Evolutionary conservation across 2,797 vertebrate species (phyloP), one percentile per base, ranked within the genome.

Genomic region (Nannoperca australis): DNA sequence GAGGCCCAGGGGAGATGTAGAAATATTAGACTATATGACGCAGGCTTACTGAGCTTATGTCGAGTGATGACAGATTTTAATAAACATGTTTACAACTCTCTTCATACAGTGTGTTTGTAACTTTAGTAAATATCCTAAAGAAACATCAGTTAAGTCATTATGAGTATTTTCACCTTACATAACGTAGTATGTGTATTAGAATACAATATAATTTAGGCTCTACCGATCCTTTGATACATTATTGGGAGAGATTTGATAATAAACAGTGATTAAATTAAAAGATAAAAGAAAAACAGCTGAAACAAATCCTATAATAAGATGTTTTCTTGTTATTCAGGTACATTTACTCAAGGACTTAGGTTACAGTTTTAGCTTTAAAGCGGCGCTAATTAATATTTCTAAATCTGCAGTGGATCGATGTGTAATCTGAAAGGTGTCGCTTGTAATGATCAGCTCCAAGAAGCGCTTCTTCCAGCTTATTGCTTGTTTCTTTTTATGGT

Each of bases 21-120:
- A 86, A 87, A 90, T 86, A 88, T 89, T 85, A 81, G 88, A 86
- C 81, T 86, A 90, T 85, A 91, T 88, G 77, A 89, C 88, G 86
- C 84, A 79, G 84, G 72, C 85, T 78, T 76, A 70, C 73, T 36
- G 75, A 87, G 79, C 66, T 78, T 76, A 82, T 70, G 77, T 75
- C 70, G 24, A 59, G 78, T 79, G 74, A 81, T 73, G 84, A 74
- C 72, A 83, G 72, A 85, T 72, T 53, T 54, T 62, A 69, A 68
- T 70, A 72, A 80, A 78, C 56, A 76, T 60, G 69, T 70, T 79
- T 70, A 62, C 24, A 34, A 34, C 32, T 75, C 59, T 10, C 59
- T 70, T 81, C 51, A 42, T 27, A 59, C 20, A 76, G 68, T 11
- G 30, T 50, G 34, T 66, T 73, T 49, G 40, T 42, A 49, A 56